Conservation (phyloP, 2,797 vertebrate species). For the Gallinago nigripennis region DNA sequence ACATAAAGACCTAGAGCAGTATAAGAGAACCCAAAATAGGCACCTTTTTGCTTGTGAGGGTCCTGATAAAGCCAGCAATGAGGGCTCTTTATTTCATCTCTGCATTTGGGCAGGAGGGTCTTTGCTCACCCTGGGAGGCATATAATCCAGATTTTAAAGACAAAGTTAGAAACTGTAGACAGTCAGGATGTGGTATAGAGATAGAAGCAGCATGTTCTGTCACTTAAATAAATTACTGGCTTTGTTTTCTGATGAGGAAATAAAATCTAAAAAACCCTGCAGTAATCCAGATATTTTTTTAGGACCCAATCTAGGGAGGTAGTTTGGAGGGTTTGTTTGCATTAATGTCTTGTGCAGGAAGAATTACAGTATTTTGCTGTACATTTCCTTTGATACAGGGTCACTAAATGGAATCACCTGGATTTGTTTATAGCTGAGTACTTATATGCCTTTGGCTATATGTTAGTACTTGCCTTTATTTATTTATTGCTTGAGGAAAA, state of each 20-base stretch:
- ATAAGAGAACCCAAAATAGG: neutral
- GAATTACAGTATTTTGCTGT: neutral
- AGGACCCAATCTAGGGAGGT: neutral
- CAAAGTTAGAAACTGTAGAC: neutral
- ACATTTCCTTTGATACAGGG: neutral
- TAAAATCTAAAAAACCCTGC: neutral
- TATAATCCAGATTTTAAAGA: neutral
- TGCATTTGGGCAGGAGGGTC: neutral
- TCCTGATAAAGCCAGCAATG: neutral
- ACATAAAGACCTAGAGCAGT: neutral
- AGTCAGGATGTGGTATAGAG: neutral
- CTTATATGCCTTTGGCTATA: neutral
- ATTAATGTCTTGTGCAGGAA: neutral
- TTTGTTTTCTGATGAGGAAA: neutral
- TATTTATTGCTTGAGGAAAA: neutral
- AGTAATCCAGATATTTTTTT: neutral
- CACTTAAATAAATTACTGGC: neutral
- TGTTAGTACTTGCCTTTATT: neutral
- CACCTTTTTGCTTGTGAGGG: neutral
- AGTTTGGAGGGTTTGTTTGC: neutral
- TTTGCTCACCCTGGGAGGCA: fast-evolving
- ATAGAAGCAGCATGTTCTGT: neutral
- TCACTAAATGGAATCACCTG: neutral
- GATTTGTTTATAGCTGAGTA: neutral
- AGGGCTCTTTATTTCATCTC: neutral